Evolutionary conservation across 2,888 invertebrate genomes (phyloP).

Genomic region (Andrena praecox): DNA sequence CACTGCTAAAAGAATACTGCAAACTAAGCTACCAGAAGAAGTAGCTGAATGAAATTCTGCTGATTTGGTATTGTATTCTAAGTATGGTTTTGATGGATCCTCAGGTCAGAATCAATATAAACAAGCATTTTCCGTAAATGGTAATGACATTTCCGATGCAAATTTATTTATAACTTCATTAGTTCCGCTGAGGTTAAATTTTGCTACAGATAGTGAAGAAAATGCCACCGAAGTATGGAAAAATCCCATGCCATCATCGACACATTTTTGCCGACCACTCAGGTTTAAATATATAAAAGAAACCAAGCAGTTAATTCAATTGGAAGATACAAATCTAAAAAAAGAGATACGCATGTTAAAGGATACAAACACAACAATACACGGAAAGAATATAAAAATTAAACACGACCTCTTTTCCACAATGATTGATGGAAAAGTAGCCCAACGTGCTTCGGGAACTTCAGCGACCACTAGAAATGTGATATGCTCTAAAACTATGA

Average conservation of each 20-base stretch:
- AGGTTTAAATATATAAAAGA: constrained; percentile 4
- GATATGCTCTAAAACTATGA: constrained; percentile 6
- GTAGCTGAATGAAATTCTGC: not conserved
- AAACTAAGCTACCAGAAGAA: not conserved
- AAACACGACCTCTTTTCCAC: constrained; percentile 4
- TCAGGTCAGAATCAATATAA: not conserved
- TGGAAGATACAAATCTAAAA: not conserved
- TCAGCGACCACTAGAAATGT: constrained; percentile 12
- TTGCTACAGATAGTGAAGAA: not conserved
- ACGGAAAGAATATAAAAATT: constrained; percentile 1
- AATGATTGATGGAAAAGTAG: constrained; percentile 12
- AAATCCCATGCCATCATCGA: not conserved
- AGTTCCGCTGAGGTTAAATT: too few relatives aligned
- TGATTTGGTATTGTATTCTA: not conserved
- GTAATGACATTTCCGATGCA: not conserved
- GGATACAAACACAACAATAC: not conserved
- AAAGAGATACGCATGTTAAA: not conserved
- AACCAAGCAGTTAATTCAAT: not conserved
- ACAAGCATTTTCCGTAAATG: not conserved
- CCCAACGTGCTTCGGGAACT: constrained; percentile 16
- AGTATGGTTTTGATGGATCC: not conserved
- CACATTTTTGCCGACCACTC: constrained; percentile 1
- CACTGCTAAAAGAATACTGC: not conserved
- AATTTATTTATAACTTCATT: too few relatives aligned
- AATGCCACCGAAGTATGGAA: not conserved